These are phyloP conservation scores for Rhea americana DNA, from an alignment of 2,113 vertebrate genomes.

Conservation along the genomic window DNA sequence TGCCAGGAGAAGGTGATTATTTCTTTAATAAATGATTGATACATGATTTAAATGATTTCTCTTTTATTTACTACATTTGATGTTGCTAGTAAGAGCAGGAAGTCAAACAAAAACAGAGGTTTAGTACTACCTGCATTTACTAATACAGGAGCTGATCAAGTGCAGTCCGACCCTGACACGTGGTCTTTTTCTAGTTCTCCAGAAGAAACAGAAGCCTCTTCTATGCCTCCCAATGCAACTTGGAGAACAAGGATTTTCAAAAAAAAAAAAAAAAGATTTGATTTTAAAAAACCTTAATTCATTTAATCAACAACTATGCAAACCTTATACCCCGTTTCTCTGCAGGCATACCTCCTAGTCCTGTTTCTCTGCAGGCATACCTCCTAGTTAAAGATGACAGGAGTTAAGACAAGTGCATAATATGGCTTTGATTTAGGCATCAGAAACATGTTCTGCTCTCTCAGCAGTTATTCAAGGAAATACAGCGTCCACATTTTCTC, in stretches of 20 bases:
- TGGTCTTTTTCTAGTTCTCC: neutral
- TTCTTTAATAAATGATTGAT: neutral
- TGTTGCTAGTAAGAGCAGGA: neutral
- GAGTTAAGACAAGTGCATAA: neutral
- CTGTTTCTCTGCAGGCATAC: neutral
- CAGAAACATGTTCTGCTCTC: neutral
- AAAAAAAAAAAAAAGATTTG: neutral
- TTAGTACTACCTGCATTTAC: neutral
- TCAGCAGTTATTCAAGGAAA: neutral
- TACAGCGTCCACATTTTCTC: neutral
- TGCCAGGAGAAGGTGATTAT: neutral
- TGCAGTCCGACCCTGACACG: neutral
- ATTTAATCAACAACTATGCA: neutral
- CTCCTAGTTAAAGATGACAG: neutral
- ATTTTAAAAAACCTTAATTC: neutral
- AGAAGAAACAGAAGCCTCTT: neutral
- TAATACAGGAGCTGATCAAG: neutral
- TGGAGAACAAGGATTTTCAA: neutral
- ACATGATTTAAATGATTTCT: neutral
- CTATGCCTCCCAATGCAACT: neutral
- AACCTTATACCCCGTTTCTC: neutral
- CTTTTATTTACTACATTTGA: neutral
- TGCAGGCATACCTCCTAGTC: neutral
- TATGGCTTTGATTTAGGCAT: neutral
- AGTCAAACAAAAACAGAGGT: neutral